Percentiles rank a stretch among this genome's conserved stretches.
Conservation (phyloP, 2,113 vertebrate species). For the Notarius lentiginosus region DNA sequence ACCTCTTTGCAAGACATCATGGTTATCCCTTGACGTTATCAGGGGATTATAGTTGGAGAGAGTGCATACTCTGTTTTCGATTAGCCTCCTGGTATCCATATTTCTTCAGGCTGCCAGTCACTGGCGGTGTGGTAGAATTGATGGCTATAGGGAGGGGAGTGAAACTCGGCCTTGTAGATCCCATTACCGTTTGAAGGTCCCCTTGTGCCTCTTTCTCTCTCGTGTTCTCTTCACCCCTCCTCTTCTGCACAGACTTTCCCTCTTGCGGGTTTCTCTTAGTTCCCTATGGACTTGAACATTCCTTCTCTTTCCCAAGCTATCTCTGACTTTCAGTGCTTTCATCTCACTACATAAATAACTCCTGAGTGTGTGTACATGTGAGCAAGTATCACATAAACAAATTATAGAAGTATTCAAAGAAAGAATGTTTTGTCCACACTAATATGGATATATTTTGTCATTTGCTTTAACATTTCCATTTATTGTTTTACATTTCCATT, state of each 20-base stretch:
- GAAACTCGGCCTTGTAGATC: not conserved
- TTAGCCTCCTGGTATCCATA: slow-evolving; percentile 21
- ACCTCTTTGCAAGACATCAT: not conserved
- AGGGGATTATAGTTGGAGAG: slow-evolving; percentile 17
- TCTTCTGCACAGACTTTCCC: slow-evolving; percentile 49
- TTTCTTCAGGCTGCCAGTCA: slow-evolving; percentile 32
- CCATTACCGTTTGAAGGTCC: slow-evolving; percentile 23
- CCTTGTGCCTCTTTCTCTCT: slow-evolving; percentile 24
- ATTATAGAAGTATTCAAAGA: not conserved
- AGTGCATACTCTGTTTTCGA: slow-evolving; percentile 31
- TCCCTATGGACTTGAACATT: slow-evolving; percentile 70
- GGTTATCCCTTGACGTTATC: slow-evolving; percentile 13
- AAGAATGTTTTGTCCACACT: not conserved
- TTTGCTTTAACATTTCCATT: not conserved
- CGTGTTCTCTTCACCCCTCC: slow-evolving; percentile 48
- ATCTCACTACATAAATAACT: slow-evolving; percentile 52
- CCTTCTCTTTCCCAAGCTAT: slow-evolving; percentile 65
- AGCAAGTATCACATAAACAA: not conserved
- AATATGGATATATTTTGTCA: not conserved
- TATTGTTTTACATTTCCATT: not conserved
- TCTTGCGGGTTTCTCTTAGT: slow-evolving; percentile 44
- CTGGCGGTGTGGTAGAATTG: slow-evolving; percentile 23
- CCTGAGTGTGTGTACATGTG: slow-evolving; percentile 12
- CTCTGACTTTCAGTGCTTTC: slow-evolving; percentile 66
- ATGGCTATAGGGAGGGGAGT: slow-evolving; percentile 44